Conservation (phyloP, 1,140 invertebrate genomes). For the Drosophila fuyamai region DNA sequence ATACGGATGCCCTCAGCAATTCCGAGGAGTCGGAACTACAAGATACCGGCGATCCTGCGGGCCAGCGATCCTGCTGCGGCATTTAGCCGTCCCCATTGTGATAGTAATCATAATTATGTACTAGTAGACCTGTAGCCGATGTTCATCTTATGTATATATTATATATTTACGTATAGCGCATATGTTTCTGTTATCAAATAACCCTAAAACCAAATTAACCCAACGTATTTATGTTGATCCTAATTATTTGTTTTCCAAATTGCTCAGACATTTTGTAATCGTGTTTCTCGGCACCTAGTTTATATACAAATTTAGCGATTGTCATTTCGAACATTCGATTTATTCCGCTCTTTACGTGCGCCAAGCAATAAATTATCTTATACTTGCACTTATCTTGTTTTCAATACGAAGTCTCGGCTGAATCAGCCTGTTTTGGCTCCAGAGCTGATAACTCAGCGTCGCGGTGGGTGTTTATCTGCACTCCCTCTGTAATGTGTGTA, state of each 20-base stretch:
- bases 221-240: conserved; percentile 13
- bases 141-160: conserved; percentile 38
- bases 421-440: neutral
- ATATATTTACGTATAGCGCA: conserved; percentile 15
- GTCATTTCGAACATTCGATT: conserved; percentile 17
- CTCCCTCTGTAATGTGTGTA: neutral
- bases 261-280: conserved; percentile 8
- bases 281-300: conserved; percentile 21
- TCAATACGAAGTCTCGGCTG: neutral
- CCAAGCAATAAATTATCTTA: conserved; percentile 43
- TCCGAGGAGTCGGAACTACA: conserved; percentile 47
- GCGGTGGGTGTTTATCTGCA: neutral
- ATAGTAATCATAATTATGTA: conserved; percentile 63
- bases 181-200: conserved; percentile 39
- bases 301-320: conserved; percentile 10
- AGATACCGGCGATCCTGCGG: conserved; percentile 85
- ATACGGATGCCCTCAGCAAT: conserved; percentile 27
- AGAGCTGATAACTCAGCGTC: neutral
- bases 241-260: conserved; percentile 4
- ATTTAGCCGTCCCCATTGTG: conserved; percentile 73
- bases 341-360: conserved; percentile 26
- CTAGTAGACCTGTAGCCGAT: conserved; percentile 60
- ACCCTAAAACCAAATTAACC: neutral
- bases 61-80: conserved; percentile 82
- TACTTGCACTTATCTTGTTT: conserved; percentile 31